A percentile compares a stretch with the other conserved stretches of the same genome.
These are phyloP conservation scores for Caracal caracal DNA, from an alignment of 2,113 vertebrate species.

Conservation along the genomic window DNA sequence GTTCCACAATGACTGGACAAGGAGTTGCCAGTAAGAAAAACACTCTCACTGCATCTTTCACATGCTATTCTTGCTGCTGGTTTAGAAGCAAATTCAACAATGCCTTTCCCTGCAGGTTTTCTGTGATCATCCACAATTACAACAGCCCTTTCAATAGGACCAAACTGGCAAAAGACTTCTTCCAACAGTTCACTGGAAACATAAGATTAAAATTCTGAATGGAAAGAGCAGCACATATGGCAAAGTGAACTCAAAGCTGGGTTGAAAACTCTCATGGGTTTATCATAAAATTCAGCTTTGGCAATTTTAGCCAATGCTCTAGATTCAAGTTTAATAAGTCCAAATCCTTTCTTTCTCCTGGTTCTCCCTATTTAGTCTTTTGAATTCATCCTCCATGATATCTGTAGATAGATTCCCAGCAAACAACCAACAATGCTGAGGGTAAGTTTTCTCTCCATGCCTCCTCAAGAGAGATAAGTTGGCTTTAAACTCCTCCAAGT, in stretches of 20 bases:
- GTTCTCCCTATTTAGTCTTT: slow-evolving; percentile 95
- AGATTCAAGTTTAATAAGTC: slow-evolving; percentile 97
- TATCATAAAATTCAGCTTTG: slow-evolving; percentile 94
- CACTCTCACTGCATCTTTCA: slow-evolving; percentile 95
- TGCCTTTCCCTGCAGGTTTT: slow-evolving; percentile 94
- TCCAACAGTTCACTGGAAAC: slow-evolving; percentile 98
- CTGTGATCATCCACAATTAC: slow-evolving; percentile 98
- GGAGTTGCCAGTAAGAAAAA: slow-evolving; percentile 94
- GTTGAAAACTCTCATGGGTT: slow-evolving; percentile 92
- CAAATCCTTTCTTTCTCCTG: slow-evolving; percentile 97
- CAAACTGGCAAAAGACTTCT: slow-evolving; percentile 97
- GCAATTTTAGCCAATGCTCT: slow-evolving; percentile 96
- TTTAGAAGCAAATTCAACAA: slow-evolving; percentile 98
- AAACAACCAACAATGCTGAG: slow-evolving; percentile 96
- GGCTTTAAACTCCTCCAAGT: slow-evolving; percentile 90
- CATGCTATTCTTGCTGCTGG: slow-evolving; percentile 96
- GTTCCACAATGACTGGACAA: slow-evolving; percentile 96
- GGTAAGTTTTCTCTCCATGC: slow-evolving; percentile 97
- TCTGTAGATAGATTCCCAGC: slow-evolving; percentile 97
- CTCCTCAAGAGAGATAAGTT: slow-evolving; percentile 94
- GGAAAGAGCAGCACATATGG: slow-evolving; percentile 95
- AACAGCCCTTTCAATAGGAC: slow-evolving; percentile 95
- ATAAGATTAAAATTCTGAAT: slow-evolving; percentile 95
- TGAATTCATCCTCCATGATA: slow-evolving; percentile 95
- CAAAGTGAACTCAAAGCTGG: slow-evolving; percentile 96